Conservation (phyloP, 2,888 invertebrate genomes). For the Aphidoletes aphidimyza region DNA sequence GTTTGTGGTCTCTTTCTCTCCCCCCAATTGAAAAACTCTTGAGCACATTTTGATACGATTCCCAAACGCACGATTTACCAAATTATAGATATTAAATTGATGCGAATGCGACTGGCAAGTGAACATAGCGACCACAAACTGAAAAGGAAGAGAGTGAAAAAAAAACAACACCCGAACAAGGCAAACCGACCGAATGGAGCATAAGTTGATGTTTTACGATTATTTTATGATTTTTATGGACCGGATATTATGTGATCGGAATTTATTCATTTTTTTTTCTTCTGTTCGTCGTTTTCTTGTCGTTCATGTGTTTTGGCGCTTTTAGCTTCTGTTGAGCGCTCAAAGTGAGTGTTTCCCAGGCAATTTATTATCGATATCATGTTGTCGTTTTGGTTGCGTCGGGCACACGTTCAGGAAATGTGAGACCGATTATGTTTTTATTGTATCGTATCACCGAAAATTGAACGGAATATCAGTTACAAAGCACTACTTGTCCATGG, state of each 20-base stretch:
- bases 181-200: slow-evolving; percentile 36
- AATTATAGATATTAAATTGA: slow-evolving; percentile 49
- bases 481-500: slow-evolving; percentile 14
- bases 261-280: slow-evolving; percentile 56
- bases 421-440: slow-evolving; percentile 47
- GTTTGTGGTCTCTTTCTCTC: background rate
- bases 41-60: slow-evolving; percentile 42
- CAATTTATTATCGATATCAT: slow-evolving; percentile 51
- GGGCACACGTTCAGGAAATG: slow-evolving; percentile 48
- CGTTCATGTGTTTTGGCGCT: background rate
- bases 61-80: slow-evolving; percentile 51
- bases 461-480: slow-evolving; percentile 27
- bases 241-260: slow-evolving; percentile 59
- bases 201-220: slow-evolving; percentile 48
- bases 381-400: background rate
- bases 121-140: no score
- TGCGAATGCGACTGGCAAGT: slow-evolving; percentile 54
- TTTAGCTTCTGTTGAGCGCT: background rate
- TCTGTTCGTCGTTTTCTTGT: background rate
- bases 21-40: background rate
- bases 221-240: slow-evolving; percentile 58
- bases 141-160: slow-evolving; percentile 5
- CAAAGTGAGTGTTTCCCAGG: slow-evolving; percentile 34
- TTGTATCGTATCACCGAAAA: background rate
- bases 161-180: slow-evolving; percentile 16